Conservation (phyloP, 2,888 invertebrate species). For the Sarcophaga caerulescens region DNA sequence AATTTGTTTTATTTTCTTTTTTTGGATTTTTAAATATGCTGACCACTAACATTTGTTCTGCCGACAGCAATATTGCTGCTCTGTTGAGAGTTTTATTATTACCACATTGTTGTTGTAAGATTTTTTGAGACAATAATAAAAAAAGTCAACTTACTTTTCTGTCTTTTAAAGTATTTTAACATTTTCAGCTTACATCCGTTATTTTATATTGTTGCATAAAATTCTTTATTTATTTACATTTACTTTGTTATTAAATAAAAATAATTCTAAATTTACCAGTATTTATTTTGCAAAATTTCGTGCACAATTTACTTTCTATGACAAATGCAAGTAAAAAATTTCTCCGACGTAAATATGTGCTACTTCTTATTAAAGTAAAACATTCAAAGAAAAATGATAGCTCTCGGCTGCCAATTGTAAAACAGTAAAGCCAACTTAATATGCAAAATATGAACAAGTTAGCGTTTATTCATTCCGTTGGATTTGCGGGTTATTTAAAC, state of each 20-base stretch:
- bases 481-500: not conserved
- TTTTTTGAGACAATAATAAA: not conserved
- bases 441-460: not conserved
- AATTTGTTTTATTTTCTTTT: conserved; percentile 21
- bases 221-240: conserved; percentile 15
- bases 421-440: not conserved
- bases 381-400: conserved; percentile 28
- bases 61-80: not conserved
- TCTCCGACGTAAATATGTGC: conserved; percentile 50
- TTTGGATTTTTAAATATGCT: not conserved
- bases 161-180: conserved; percentile 77
- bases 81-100: not conserved
- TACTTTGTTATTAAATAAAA: not conserved
- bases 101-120: conserved; percentile 22
- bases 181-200: conserved; percentile 67
- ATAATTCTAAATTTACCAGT: not conserved
- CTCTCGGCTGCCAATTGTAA: not conserved
- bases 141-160: conserved; percentile 73
- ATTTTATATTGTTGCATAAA: conserved; percentile 23
- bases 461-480: not conserved
- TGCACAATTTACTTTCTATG: conserved; percentile 4
- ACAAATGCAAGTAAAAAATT: conserved; percentile 45
- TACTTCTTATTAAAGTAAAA: conserved; percentile 38
- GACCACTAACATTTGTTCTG: conserved; percentile 39
- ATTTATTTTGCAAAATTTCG: conserved; percentile 9